A percentile compares a stretch with the other conserved stretches of the same genome.
These are phyloP conservation scores for Cairina moschata DNA, from an alignment of 2,113 vertebrate genomes.

Conservation along the genomic window DNA sequence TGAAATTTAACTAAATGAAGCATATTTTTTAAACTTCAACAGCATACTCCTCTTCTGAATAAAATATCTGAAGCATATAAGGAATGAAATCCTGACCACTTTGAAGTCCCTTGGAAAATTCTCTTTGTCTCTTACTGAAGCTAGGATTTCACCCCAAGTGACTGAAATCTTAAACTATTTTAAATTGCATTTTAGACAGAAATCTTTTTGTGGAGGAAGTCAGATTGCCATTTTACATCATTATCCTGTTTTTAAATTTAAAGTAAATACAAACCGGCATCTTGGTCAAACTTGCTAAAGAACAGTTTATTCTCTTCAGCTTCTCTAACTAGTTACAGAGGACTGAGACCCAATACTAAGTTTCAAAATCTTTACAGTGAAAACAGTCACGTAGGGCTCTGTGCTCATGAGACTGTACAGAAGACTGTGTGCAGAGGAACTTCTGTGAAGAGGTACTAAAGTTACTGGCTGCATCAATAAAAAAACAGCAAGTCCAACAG, in stretches of 20 bases:
- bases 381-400: rapidly evolving
- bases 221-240: background rate
- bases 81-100: conserved; percentile 8
- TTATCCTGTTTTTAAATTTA: background rate
- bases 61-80: conserved; percentile 8
- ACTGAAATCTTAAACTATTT: background rate
- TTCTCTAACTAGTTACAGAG: background rate
- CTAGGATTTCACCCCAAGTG: background rate
- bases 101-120: conserved; percentile 30
- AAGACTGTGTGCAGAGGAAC: background rate
- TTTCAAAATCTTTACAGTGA: background rate
- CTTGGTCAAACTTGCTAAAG: background rate
- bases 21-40: background rate
- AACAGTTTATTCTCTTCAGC: background rate
- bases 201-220: background rate
- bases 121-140: background rate
- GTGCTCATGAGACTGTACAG: background rate
- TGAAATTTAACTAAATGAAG: background rate
- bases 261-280: background rate
- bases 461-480: background rate
- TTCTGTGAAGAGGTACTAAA: background rate
- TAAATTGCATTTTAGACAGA: background rate
- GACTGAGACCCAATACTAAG: background rate
- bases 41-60: background rate
- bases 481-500: background rate